phyloP scores from a whole-genome alignment of 2,888 invertebrate species.

The Noctua pronuba region DNA sequence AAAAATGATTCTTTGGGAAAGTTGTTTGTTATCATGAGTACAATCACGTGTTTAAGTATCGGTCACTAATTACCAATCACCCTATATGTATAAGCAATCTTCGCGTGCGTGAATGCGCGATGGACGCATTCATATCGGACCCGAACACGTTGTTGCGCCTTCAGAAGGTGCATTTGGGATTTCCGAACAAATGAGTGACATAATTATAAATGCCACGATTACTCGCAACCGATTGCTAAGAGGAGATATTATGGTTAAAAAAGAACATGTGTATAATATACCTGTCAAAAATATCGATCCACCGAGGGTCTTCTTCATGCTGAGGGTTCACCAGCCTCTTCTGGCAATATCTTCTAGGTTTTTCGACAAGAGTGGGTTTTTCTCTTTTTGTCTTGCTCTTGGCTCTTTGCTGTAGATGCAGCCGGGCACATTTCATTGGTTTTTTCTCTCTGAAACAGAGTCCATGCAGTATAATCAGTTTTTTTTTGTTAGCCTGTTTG shows the following conservation, averaged over 20 bases:
- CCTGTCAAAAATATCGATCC: constrained; percentile 79
- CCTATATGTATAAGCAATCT: background rate
- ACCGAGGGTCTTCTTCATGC: constrained; percentile 83
- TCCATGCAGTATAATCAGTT: background rate
- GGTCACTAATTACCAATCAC: too few relatives aligned
- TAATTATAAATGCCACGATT: background rate
- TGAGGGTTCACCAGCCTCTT: constrained; percentile 83
- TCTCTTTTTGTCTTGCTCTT: constrained; percentile 69
- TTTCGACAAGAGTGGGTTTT: constrained; percentile 62
- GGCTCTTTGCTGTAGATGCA: constrained; percentile 82
- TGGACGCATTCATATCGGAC: background rate
- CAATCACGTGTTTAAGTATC: too few relatives aligned
- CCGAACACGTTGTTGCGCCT: background rate
- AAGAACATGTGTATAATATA: constrained; percentile 42
- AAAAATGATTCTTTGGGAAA: too few relatives aligned
- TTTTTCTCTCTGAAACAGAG: constrained; percentile 14
- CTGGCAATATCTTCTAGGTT: constrained; percentile 84
- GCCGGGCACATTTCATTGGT: constrained; percentile 85
- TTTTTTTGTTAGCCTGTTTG: too few relatives aligned
- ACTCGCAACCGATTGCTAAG: background rate
- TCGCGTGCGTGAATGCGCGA: background rate
- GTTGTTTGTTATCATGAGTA: too few relatives aligned
- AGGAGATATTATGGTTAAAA: background rate
- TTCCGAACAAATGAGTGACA: background rate
- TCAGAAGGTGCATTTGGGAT: background rate